Evolutionary conservation across 2,113 vertebrate species (phyloP).

Genomic region (Channa maculata): DNA sequence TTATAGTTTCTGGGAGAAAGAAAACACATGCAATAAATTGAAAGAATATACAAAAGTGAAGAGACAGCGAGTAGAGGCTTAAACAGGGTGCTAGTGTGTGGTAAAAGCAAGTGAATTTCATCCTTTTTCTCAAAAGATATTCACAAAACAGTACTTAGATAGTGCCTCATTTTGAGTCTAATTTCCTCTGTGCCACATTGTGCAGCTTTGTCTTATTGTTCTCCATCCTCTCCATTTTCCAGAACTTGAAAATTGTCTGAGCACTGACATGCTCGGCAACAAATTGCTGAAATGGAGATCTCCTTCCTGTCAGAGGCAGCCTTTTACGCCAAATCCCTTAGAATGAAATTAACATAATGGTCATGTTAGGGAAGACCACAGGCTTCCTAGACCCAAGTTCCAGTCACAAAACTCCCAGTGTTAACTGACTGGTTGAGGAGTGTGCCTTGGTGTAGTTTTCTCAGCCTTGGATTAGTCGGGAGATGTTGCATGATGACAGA

Average conservation of each 20-base stretch:
- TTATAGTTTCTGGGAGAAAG: constrained; percentile 5
- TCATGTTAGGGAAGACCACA: constrained; percentile 34
- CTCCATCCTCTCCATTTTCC: constrained; percentile 16
- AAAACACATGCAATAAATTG: neutral
- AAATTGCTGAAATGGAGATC: constrained; percentile 72
- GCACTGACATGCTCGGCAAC: constrained; percentile 49
- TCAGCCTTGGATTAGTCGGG: constrained; percentile 38
- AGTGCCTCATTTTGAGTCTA: constrained; percentile 26
- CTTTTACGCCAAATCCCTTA: constrained; percentile 43
- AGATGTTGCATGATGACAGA: constrained; percentile 31
- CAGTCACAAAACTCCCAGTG: constrained; percentile 32
- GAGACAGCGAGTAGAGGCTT: neutral
- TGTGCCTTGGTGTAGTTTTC: constrained; percentile 26
- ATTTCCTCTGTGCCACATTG: constrained; percentile 28
- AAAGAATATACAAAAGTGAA: neutral
- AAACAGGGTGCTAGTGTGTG: neutral
- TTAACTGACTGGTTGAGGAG: constrained; percentile 33
- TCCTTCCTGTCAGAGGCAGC: constrained; percentile 52
- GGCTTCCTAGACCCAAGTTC: constrained; percentile 45
- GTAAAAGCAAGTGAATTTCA: constrained; percentile 11
- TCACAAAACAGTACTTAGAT: constrained; percentile 10
- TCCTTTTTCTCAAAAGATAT: constrained; percentile 21
- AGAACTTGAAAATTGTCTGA: constrained; percentile 49
- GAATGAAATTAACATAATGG: constrained; percentile 70
- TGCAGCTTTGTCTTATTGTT: constrained; percentile 54